Evolutionary conservation across 2,797 vertebrate genomes (phyloP), one percentile per base, ranked within the genome.

Genomic region (Acanthurus leucopareius): DNA sequence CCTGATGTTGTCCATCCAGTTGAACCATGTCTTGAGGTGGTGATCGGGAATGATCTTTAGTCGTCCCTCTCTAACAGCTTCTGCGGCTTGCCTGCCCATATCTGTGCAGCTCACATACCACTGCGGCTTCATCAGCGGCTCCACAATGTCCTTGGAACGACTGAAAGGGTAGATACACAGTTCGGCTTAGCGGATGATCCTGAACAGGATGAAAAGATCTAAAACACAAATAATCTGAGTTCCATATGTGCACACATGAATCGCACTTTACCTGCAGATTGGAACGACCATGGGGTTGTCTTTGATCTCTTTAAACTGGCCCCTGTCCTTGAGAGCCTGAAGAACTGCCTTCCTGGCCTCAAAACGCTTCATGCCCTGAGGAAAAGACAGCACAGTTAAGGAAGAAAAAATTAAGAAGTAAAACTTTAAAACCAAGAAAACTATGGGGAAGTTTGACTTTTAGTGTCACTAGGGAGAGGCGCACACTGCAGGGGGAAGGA

Each of bases 271-370:
- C 97, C 97, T 99, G 96, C 97, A 99, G 40, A 99, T 88, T 0
- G 97, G 97, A 3, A 99, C 97, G 58, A 98, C 97, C 97, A 99
- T 99, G 13, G 97, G 97, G 87, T 98, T 97, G 89, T 99, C 97
- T 90, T 96, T 95, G 56, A 96, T 73, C 28, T 96, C 97, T 49
- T 94, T 97, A 77, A 97, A 97, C 16, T 97, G 95, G 7, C 97
- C 96, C 69, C 66, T 90, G 73, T 96, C 95, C 85, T 97, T 96
- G 68, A 99, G 93, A 0, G 96, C 96, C 35, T 95, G 95, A 44
- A 98, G 90, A 48, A 98, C 97, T 0, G 90, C 94, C 75, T 94
- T 96, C 75, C 97, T 96, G 59, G 97, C 97, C 77, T 95, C 95
- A 73, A 99, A 99, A 20, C 97, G 95, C 63, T 96, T 97, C 96